A percentile compares a stretch with the other conserved stretches of the same genome.
These are phyloP conservation scores for Euleptes europaea DNA, from an alignment of 2,113 vertebrate species.

Conservation along the genomic window DNA sequence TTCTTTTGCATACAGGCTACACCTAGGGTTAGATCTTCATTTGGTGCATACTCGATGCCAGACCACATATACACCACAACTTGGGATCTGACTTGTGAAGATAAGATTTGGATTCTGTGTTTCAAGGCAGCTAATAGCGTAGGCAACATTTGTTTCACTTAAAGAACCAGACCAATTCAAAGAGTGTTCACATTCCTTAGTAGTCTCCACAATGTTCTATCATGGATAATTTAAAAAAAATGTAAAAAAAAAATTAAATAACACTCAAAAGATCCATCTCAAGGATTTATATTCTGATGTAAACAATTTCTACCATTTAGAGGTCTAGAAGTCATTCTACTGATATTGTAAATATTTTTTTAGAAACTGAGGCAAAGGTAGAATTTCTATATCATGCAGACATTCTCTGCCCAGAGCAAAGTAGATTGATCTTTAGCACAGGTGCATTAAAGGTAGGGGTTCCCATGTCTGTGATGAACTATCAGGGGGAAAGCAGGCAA, in stretches of 20 bases:
- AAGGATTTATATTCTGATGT: slow-evolving; percentile 73
- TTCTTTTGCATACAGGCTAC: too few species aligned
- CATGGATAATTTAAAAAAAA: slow-evolving; percentile 66
- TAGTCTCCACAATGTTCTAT: slow-evolving; percentile 69
- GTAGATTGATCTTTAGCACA: slow-evolving; percentile 92
- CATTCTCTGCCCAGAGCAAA: slow-evolving; percentile 90
- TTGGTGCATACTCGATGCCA: slow-evolving; percentile 36
- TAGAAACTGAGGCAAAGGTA: slow-evolving; percentile 93
- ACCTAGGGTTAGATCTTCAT: slow-evolving; percentile 33
- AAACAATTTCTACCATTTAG: slow-evolving; percentile 75
- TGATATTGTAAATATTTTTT: slow-evolving; percentile 99
- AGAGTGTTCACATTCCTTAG: slow-evolving; percentile 65
- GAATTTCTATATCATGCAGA: slow-evolving; percentile 88
- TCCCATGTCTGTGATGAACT: too few species aligned
- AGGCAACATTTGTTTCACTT: slow-evolving; percentile 56
- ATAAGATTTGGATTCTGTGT: slow-evolving; percentile 43
- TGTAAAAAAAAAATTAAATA: slow-evolving; percentile 81
- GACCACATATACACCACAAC: slow-evolving; percentile 13
- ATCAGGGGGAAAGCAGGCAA: too few species aligned
- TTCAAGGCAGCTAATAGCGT: slow-evolving; percentile 63
- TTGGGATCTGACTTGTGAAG: slow-evolving; percentile 32
- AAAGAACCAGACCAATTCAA: slow-evolving; percentile 53
- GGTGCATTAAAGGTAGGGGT: slow-evolving; percentile 94
- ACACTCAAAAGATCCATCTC: slow-evolving; percentile 71
- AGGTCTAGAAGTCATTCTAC: slow-evolving; percentile 73